Percentiles rank a stretch among this genome's conserved stretches.
Conservation (phyloP, 2,888 invertebrate species). For the Drosophila ochracea region DNA sequence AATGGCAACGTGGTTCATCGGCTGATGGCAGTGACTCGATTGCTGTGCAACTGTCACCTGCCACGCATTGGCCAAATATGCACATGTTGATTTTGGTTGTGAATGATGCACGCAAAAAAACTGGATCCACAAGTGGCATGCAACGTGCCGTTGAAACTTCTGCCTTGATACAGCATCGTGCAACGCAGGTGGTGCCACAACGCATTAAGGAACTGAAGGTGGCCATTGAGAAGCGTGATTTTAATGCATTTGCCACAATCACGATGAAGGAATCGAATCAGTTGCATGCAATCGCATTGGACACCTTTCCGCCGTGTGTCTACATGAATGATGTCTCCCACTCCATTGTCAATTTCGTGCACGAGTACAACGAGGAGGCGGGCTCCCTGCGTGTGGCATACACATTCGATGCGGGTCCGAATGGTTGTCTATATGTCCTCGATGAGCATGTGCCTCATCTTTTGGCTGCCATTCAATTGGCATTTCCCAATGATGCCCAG, state of each 20-base stretch:
- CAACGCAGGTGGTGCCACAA: constrained; percentile 90
- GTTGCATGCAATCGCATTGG: constrained; percentile 96
- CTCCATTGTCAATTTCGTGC: constrained; percentile 91
- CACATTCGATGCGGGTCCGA: constrained; percentile 99
- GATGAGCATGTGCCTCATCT: constrained; percentile 91
- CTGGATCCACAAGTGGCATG: constrained; percentile 96
- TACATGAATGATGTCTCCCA: constrained; percentile 97
- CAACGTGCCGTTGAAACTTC: constrained; percentile 92
- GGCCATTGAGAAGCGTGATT: constrained; percentile 89
- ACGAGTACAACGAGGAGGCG: constrained; percentile 91
- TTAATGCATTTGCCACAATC: constrained; percentile 93
- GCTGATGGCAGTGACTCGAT: constrained; percentile 91
- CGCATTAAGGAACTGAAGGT: constrained; percentile 87
- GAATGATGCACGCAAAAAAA: constrained; percentile 92
- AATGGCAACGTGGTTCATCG: constrained; percentile 92
- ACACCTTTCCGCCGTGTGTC: constrained; percentile 96
- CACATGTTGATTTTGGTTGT: constrained; percentile 95
- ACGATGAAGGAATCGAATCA: constrained; percentile 99
- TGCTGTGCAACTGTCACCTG: constrained; percentile 90
- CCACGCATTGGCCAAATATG: constrained; percentile 95
- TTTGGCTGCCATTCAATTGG: constrained; percentile 88
- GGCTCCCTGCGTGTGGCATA: constrained; percentile 93
- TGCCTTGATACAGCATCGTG: constrained; percentile 91
- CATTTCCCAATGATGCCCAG: constrained; percentile 88
- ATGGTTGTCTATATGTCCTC: constrained; percentile 95